Conservation (phyloP, 2,888 invertebrate species). For the Polydrusus tereticollis region DNA sequence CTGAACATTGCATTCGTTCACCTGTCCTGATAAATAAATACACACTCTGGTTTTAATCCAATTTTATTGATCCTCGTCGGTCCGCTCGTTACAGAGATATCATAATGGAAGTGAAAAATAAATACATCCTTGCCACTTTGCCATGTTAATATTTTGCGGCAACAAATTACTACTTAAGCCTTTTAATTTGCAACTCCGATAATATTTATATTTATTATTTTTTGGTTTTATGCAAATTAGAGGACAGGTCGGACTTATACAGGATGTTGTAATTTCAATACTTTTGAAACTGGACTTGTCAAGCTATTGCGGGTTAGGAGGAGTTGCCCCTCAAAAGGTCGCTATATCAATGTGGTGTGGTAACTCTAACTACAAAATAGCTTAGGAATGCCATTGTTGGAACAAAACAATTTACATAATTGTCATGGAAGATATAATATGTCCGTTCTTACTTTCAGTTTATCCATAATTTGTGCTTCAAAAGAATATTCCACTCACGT, state of each 20-base stretch:
- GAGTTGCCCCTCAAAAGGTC: too few species aligned
- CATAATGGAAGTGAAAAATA: conserved; percentile 44
- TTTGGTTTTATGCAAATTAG: conserved; percentile 48
- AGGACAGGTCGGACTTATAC: conserved; percentile 6
- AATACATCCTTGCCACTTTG: conserved; percentile 41
- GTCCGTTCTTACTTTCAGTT: too few species aligned
- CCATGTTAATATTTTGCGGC: conserved; percentile 46
- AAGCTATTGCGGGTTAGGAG: too few species aligned
- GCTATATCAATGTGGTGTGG: too few species aligned
- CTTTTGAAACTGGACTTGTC: too few species aligned
- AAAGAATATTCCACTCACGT: too few species aligned
- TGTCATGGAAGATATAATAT: too few species aligned
- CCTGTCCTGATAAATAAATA: conserved; percentile 21
- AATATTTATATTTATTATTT: conserved; percentile 47
- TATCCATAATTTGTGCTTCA: too few species aligned
- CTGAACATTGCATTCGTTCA: conserved; percentile 3
- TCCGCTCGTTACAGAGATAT: conserved; percentile 39
- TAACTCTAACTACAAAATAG: too few species aligned
- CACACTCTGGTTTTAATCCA: conserved; percentile 37
- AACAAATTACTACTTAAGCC: conserved; percentile 47
- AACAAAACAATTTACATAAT: too few species aligned
- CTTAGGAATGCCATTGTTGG: too few species aligned
- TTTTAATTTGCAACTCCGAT: conserved; percentile 48
- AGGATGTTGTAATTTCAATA: not conserved
- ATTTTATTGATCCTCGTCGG: conserved; percentile 36